Conservation (phyloP, 2,113 vertebrate genomes). For the Percina caprodes region DNA sequence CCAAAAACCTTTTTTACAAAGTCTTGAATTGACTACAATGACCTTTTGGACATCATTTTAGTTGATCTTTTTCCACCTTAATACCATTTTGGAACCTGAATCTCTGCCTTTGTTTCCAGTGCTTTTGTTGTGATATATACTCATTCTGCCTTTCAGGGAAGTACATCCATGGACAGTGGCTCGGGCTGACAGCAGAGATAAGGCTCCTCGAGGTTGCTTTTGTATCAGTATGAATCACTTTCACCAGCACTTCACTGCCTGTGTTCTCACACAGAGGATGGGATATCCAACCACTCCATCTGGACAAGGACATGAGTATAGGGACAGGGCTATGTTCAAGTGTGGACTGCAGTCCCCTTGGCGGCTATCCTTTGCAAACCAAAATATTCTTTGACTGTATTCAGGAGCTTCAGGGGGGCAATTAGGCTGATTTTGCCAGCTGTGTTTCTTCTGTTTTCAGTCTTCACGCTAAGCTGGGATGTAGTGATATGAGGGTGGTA, state of each 20-base stretch:
- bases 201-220: constrained; percentile 31
- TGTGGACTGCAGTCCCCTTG: constrained; percentile 5
- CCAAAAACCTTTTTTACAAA: not conserved
- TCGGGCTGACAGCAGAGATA: constrained; percentile 36
- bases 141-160: not conserved
- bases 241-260: constrained; percentile 17
- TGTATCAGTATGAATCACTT: constrained; percentile 38
- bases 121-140: not conserved
- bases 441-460: no score
- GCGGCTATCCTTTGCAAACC: not conserved
- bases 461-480: no score
- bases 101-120: not conserved
- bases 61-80: not conserved
- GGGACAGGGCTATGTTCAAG: constrained; percentile 1
- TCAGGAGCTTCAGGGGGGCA: no score
- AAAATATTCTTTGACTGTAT: not conserved
- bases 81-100: not conserved
- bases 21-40: not conserved
- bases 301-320: constrained; percentile 24
- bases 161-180: constrained; percentile 30
- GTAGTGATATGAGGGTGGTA: no score
- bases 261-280: not conserved
- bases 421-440: no score
- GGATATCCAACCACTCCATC: constrained; percentile 7
- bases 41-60: not conserved